Evolutionary conservation across 2,113 vertebrate genomes (phyloP).

Genomic region (Strix uralensis): DNA sequence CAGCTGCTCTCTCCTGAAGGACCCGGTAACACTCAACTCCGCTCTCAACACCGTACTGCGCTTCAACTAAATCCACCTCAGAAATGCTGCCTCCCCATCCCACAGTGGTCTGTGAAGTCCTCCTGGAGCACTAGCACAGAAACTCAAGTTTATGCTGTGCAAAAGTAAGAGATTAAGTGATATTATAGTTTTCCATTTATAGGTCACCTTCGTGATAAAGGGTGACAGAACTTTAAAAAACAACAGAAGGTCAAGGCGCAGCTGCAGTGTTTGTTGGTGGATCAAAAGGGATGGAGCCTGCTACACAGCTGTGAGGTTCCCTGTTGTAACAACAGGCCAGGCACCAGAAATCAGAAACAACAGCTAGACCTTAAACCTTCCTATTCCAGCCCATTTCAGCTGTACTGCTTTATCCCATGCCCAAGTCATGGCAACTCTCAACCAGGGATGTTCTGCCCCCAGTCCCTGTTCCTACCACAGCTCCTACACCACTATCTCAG

Average conservation of each 20-base stretch:
- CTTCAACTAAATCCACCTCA: background rate
- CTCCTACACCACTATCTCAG: too few relatives aligned
- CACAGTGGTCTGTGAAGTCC: fast-evolving
- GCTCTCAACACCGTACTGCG: fast-evolving
- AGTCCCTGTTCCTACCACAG: background rate
- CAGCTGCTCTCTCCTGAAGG: background rate
- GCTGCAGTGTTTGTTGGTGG: background rate
- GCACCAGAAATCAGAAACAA: background rate
- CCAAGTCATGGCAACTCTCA: background rate
- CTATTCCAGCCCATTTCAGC: background rate
- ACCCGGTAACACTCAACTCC: background rate
- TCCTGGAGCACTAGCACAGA: background rate
- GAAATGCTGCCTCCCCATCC: background rate
- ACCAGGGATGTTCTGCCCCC: background rate
- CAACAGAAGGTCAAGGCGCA: fast-evolving
- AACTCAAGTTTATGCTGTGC: background rate
- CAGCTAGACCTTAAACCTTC: background rate
- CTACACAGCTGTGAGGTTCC: background rate
- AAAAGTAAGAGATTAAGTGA: background rate
- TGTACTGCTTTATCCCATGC: background rate
- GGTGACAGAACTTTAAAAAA: background rate
- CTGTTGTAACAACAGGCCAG: background rate
- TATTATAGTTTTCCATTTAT: background rate
- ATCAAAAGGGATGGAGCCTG: too few relatives aligned
- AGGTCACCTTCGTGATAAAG: background rate